phyloP scores from a whole-genome alignment of 2,888 invertebrate species.

The Fragum fragum region DNA sequence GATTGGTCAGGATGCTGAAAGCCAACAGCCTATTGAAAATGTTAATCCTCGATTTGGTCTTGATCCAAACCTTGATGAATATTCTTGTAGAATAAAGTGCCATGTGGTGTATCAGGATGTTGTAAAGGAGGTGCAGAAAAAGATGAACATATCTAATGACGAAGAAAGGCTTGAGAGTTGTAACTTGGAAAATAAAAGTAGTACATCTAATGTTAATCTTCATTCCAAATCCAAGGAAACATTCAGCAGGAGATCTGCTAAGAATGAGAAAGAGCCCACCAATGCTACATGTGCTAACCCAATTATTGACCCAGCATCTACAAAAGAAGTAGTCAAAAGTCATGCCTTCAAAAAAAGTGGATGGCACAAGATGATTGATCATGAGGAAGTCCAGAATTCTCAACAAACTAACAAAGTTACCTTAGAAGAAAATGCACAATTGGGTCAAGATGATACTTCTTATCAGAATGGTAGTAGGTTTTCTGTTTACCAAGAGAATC shows the following conservation, averaged over 20 bases:
- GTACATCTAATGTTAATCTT: neutral
- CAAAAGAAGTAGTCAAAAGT: constrained; percentile 2
- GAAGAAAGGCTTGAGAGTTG: neutral
- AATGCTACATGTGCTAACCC: neutral
- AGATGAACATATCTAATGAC: neutral
- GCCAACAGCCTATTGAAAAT: neutral
- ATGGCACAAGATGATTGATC: neutral
- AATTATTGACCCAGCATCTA: neutral
- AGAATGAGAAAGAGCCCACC: neutral
- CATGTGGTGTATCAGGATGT: neutral
- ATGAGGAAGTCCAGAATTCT: neutral
- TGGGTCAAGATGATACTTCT: no score
- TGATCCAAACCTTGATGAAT: neutral
- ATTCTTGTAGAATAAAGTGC: neutral
- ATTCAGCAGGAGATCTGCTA: neutral
- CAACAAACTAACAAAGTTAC: no score
- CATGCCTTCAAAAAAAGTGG: neutral
- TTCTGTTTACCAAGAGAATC: no score
- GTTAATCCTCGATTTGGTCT: neutral
- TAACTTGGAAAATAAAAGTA: neutral
- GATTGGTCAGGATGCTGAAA: neutral
- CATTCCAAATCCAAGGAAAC: neutral
- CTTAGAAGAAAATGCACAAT: no score
- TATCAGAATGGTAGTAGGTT: no score
- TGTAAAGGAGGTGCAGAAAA: neutral